Evolutionary conservation across 1,140 invertebrate genomes (phyloP), one percentile per base, ranked within the genome.

Genomic region (Drosophila miranda): DNA sequence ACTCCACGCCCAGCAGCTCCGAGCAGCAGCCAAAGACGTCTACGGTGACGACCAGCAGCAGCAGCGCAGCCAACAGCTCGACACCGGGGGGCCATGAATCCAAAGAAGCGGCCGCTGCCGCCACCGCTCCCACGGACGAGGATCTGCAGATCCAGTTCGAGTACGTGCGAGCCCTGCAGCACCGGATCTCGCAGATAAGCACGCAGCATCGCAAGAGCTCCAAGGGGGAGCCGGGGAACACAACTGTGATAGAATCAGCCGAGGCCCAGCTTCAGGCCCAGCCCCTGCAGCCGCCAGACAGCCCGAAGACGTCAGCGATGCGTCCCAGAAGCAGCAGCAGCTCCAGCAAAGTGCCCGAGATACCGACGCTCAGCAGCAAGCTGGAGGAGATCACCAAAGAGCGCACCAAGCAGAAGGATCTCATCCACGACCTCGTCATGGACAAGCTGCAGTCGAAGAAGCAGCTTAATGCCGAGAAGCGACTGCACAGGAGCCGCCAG

Each of bases 341-440:
- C 21, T 75, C 79, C 34, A 77, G 58, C 52, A 90, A 90, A 68
- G 89, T 90, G 55, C 87, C 89, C 57, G 89, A 90, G 72, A 90
- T 90, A 66, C 87, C 80, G 54, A 89, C 86, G 41, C 44, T 84
- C 14, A 69, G 70, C 54, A 86, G 86, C 60, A 89, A 81, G 81
- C 90, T 95, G 41, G 93, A 95, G 80, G 94, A 95, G 90, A 92
- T 95, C 9, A 93, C 93, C 7, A 93, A 93, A 80, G 94, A 95
- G 79, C 92, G 95, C 46, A 93, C 92, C 5, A 94, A 95, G 88
- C 94, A 95, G 78, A 95, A 95, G 78, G 94, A 93, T 89, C 88
- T 95, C 3, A 94, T 95, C 63, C 94, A 96, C 77, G 95, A 96
- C 88, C 92, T 96, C 86, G 93, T 96, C 26, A 95, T 96, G 94